Conservation (phyloP, 1,140 invertebrate genomes). For the Littorina saxatilis region DNA sequence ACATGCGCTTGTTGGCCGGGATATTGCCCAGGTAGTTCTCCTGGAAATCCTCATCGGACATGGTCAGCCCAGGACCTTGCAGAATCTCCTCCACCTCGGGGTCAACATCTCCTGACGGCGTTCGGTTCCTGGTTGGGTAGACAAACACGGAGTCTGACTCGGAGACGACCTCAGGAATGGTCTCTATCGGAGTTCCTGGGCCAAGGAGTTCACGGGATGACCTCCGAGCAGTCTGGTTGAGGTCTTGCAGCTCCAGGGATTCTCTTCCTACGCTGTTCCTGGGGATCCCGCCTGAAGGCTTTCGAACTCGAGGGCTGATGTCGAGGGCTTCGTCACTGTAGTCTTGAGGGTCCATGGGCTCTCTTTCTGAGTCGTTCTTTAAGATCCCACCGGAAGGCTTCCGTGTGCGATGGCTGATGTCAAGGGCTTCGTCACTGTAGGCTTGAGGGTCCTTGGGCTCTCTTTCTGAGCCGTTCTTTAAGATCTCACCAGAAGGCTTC, state of each 20-base stretch:
- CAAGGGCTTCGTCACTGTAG: not conserved
- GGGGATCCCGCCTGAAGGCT: not conserved
- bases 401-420: not conserved
- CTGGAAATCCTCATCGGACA: conserved; percentile 44
- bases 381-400: not conserved
- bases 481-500: not conserved
- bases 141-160: not conserved
- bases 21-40: conserved; percentile 46
- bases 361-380: not conserved
- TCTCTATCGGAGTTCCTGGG: conserved; percentile 1
- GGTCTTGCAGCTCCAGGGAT: not conserved
- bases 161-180: not conserved
- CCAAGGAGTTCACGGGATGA: not conserved
- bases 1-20: conserved; percentile 34
- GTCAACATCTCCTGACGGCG: not conserved
- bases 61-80: not conserved
- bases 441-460: not conserved
- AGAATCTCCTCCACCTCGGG: not conserved
- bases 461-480: not conserved
- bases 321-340: not conserved
- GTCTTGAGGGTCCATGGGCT: not conserved
- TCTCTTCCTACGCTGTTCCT: too few relatives aligned
- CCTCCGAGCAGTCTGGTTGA: not conserved
- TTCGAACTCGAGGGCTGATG: not conserved
- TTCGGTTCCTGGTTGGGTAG: not conserved